Base-by-base conservation (phyloP, 2,797 vertebrate species). In the Myotis findleyi region DNA sequence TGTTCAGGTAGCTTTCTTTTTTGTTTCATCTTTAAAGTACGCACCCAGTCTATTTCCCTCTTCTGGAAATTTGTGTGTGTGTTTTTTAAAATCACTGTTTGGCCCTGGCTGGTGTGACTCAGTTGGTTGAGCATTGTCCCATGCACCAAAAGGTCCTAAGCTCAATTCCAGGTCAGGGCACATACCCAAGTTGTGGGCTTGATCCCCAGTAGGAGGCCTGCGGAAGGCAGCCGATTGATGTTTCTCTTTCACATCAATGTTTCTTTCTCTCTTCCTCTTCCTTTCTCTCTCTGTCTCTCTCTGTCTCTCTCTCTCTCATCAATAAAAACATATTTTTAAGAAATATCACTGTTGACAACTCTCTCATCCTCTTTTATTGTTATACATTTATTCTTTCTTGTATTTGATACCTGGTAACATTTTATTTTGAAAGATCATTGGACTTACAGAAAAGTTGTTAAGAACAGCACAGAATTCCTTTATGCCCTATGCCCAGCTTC, bases 401-500 rank as follows among this genome's bases (percentile, higher is more conserved):
- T 77, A 27, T 71, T 73, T 87, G 36, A 64, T 66, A 27, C 8
- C 94, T 55, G 25, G 55, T 79, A 47, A 64, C 21, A 36, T 89
- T 96, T 76, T 76, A 72, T 91, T 94, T 88, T 53, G 59, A 91
- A 87, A 47, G 72, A 33, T 53, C 33, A 33, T 53, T 90, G 25
- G 5, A 68, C n/a, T 90, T 62, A 44, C 3, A 75, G n/a, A 57
- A 89, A 53, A 81, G 7, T 38, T 66, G 23, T 59, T 59, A 41
- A 84, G 57, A 89, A 53, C 36, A 91, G 10, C 59, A 51, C 30
- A 66, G 6, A 51, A 10, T 47, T 94, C n/a, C 17, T 62, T 0
- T 20, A 38, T 20, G 8, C 4, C 30, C 41, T 27, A 92, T 1
- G 55, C 9, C 4, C 12, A 75, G 7, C 11, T 82, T 66, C 12